These are phyloP conservation scores for Caenorhabditis zanzibari DNA, from an alignment of 2,888 invertebrate genomes.

Conservation along the genomic window DNA sequence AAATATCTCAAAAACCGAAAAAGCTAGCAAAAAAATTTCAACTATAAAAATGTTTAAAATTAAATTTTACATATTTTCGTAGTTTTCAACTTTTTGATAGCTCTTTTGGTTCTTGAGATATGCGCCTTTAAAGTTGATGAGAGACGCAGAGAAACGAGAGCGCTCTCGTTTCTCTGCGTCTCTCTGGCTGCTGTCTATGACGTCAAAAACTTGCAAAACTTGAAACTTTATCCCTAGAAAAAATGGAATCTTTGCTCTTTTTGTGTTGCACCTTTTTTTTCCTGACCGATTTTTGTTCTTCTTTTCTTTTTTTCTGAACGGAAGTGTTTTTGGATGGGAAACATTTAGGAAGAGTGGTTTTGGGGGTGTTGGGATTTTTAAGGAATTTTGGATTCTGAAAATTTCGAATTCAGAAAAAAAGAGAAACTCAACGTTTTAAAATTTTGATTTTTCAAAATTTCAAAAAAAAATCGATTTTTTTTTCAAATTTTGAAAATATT, in stretches of 20 bases:
- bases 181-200: not conserved
- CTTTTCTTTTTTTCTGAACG: not conserved
- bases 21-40: not conserved
- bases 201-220: not conserved
- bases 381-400: too few relatives aligned
- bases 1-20: not conserved
- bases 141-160: slow-evolving; percentile 4
- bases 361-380: too few relatives aligned
- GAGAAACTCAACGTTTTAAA: too few relatives aligned
- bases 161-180: slow-evolving; percentile 1
- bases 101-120: not conserved
- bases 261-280: not conserved
- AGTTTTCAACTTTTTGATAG: not conserved
- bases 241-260: slow-evolving; percentile 14
- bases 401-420: too few relatives aligned
- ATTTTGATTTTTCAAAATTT: too few relatives aligned
- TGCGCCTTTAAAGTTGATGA: not conserved
- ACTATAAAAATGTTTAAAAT: not conserved
- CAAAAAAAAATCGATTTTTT: too few relatives aligned
- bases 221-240: slow-evolving; percentile 14
- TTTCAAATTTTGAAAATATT: too few relatives aligned
- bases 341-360: not conserved
- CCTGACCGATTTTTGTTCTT: too few relatives aligned
- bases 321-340: slow-evolving; percentile 11
- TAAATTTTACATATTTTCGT: not conserved